Evolutionary conservation across 1,140 invertebrate genomes (phyloP).

Genomic region (Calycopis cecrops): DNA sequence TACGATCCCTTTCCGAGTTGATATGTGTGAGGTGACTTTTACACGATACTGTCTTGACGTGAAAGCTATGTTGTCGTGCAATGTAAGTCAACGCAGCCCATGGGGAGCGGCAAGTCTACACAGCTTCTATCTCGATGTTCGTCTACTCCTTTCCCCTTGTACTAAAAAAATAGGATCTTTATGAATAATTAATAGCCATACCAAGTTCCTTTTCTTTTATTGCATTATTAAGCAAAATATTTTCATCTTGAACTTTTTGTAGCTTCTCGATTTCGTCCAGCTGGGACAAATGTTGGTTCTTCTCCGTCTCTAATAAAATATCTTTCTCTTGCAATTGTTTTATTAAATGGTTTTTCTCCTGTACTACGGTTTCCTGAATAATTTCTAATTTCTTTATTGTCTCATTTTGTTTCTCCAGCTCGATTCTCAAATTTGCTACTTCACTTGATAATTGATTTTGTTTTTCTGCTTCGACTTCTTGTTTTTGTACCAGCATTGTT

Average conservation of each 20-base stretch:
- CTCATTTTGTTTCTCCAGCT: conserved; percentile 17
- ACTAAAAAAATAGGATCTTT: too few species aligned
- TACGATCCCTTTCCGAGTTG: too few species aligned
- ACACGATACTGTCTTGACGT: too few species aligned
- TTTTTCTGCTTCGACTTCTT: conserved; percentile 12
- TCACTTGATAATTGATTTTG: conserved; percentile 26
- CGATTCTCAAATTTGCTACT: conserved; percentile 22
- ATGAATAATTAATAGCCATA: conserved; percentile 29
- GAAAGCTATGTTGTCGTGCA: too few species aligned
- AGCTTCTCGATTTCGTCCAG: conserved; percentile 20
- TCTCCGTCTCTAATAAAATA: background rate
- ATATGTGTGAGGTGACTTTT: too few species aligned
- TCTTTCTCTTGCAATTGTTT: background rate
- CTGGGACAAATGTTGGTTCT: background rate
- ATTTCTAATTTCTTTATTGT: background rate
- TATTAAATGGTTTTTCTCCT: background rate
- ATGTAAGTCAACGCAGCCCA: too few species aligned
- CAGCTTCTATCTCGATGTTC: too few species aligned
- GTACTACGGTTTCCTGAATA: background rate
- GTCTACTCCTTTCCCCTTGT: too few species aligned
- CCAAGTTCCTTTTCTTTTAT: conserved; percentile 38
- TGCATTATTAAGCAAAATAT: conserved; percentile 24
- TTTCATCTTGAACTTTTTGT: conserved; percentile 30
- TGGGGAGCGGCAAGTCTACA: too few species aligned
- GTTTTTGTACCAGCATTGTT: conserved; percentile 28